phyloP scores from a whole-genome alignment of 2,888 invertebrate genomes.

The Parnassius apollo region DNA sequence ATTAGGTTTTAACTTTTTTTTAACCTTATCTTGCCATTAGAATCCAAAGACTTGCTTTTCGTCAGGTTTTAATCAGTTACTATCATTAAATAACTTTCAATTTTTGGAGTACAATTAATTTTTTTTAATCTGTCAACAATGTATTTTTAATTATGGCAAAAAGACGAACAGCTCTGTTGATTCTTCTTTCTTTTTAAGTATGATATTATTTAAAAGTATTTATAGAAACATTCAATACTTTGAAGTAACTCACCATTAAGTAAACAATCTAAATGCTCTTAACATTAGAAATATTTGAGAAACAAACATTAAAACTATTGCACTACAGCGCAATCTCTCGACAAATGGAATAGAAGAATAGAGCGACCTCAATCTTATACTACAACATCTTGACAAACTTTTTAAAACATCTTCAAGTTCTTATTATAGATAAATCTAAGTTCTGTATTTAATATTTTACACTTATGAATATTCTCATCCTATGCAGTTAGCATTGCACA shows the following conservation, averaged over 20 bases:
- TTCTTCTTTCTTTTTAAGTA: too few relatives aligned
- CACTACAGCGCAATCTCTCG: neutral
- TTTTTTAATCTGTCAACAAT: neutral
- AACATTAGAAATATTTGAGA: neutral
- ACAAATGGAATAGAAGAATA: neutral
- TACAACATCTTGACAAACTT: neutral
- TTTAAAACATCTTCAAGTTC: neutral
- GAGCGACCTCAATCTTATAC: too few relatives aligned
- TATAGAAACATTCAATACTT: neutral
- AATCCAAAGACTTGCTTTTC: conserved; percentile 11
- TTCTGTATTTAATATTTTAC: too few relatives aligned
- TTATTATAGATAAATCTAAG: neutral
- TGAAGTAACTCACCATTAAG: neutral
- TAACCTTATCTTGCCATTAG: conserved; percentile 14
- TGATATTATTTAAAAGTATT: too few relatives aligned
- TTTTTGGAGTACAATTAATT: neutral
- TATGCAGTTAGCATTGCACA: too few relatives aligned
- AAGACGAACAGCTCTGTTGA: neutral
- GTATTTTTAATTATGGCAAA: neutral
- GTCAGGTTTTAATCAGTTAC: neutral
- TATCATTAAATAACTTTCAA: neutral
- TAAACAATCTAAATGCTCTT: neutral
- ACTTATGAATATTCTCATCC: too few relatives aligned
- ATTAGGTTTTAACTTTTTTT: conserved; percentile 5
- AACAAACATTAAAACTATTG: neutral